Base-by-base conservation (phyloP, 2,113 vertebrate species). In the Glaucomys volans region DNA sequence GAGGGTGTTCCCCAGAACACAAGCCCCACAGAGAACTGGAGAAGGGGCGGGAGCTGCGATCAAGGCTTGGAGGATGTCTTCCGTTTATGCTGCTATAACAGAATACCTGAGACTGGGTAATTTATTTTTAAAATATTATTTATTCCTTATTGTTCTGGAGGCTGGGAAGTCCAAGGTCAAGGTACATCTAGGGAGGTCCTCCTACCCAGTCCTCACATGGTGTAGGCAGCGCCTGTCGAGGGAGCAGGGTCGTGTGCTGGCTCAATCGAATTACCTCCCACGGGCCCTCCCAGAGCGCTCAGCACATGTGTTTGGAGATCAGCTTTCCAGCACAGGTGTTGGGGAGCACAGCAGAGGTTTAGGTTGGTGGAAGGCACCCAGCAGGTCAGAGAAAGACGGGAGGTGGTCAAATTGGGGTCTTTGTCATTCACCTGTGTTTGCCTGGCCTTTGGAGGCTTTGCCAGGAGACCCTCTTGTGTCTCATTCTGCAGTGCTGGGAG, bases 391-490 rank as follows among this genome's bases (percentile, higher is more conserved):
- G 8, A 47, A 32, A 40, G 4, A 52, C 12, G 13, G 62, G 9
- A 1, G 0, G n/a, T n/a, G 12, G 67, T 72, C 17, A 17, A 18
- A 8, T 32, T 0, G 28, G 26, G 47, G 24, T 0, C 44, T 18
- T 11, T 2, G 40, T 35, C 20, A 3, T 17, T 17, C n/a, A 62
- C 10, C 50, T 0, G 0, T 3, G 80, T 12, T 47, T 54, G 1
- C 7, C 3, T 7, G 57, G n/a, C 22, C 17, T 37, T 40, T 30
- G 40, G 37, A 59, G 66, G 5, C 5, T 83, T 30, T 35, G 9
- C 30, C 0, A 0, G 57, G 76, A 44, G 44, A 42, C 30, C 3
- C 50, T 28, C 37, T 44, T 40, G 40, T 4, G 24, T 17, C 20
- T 82, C 44, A 3, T 18, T 20, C 54, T 62, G 32, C 11, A 22